Percentiles rank a stretch among this genome's conserved stretches.
phyloP scores from a whole-genome alignment of 2,888 invertebrate genomes.

The Elgonia sp. region DNA sequence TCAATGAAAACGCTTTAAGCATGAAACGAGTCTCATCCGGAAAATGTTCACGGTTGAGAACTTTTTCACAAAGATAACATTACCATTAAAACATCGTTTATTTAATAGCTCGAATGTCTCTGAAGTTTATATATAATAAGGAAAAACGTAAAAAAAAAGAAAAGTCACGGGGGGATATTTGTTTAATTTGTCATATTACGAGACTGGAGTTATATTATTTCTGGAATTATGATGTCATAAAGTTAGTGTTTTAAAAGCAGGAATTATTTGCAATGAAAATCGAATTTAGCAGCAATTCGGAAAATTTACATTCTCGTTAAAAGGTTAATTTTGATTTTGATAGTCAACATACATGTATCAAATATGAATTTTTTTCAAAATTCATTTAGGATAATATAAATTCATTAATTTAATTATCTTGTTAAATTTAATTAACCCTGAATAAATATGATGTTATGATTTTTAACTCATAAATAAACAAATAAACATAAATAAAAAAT shows the following conservation, averaged over 20 bases:
- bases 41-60: constrained; percentile 67
- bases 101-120: constrained; percentile 61
- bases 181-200: constrained; percentile 27
- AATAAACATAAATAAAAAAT: no score
- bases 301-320: no score
- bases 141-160: constrained; percentile 19
- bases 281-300: no score
- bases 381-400: no score
- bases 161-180: constrained; percentile 23
- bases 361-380: no score
- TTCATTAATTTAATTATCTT: no score
- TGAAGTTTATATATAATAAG: constrained; percentile 27
- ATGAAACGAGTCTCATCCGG: constrained; percentile 59
- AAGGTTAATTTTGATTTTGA: no score
- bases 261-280: neutral
- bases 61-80: constrained; percentile 71
- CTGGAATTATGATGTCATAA: neutral
- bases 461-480: no score
- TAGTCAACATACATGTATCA: no score
- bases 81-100: constrained; percentile 69
- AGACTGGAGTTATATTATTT: neutral
- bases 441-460: no score
- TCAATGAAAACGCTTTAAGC: constrained; percentile 66
- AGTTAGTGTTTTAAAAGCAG: neutral
- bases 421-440: no score